phyloP scores from a whole-genome alignment of 2,797 vertebrate species.

The Ctenopoma multispine region DNA sequence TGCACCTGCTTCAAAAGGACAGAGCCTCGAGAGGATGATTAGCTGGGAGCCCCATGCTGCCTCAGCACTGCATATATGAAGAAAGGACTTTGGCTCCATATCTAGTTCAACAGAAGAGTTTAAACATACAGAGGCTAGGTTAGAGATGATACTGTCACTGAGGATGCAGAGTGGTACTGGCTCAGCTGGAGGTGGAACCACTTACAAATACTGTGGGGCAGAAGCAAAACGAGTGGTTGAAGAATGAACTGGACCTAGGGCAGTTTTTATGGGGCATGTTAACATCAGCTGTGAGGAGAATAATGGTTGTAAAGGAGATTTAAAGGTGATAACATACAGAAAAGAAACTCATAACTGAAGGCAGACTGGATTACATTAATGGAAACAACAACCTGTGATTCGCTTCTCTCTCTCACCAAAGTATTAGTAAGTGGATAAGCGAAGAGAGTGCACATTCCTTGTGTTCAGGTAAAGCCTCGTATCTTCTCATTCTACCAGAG shows the following conservation, averaged over 20 bases:
- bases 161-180: not conserved
- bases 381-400: not conserved
- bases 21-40: conserved; percentile 19
- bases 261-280: not conserved
- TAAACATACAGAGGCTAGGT: conserved; percentile 8
- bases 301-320: not conserved
- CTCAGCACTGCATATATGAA: conserved; percentile 21
- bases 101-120: conserved; percentile 4
- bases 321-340: not conserved
- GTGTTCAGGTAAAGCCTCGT: not conserved
- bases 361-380: too few species aligned
- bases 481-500: not conserved
- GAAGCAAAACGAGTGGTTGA: not conserved
- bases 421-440: not conserved
- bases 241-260: not conserved
- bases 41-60: conserved; percentile 26
- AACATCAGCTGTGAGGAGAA: not conserved
- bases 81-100: not conserved
- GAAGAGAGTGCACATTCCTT: not conserved
- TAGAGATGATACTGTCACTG: not conserved
- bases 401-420: too few species aligned
- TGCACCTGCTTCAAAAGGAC: conserved; percentile 34
- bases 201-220: not conserved
- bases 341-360: too few species aligned
- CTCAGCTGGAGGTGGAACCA: conserved; percentile 20